These are phyloP conservation scores for Hemithea aestivaria DNA, from an alignment of 2,888 invertebrate species.

Conservation along the genomic window DNA sequence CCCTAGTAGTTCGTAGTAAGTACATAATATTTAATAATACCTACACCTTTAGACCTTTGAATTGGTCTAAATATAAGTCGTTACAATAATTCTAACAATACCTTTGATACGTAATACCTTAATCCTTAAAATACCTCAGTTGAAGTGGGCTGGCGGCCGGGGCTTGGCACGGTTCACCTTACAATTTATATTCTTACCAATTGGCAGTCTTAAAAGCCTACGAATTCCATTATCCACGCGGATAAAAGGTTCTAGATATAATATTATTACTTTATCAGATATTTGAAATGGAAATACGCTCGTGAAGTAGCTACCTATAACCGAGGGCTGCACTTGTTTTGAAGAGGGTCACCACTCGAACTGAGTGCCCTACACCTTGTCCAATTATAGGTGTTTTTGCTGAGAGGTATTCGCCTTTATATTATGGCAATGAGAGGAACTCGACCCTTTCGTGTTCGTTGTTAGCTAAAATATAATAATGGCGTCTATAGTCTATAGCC, in stretches of 20 bases:
- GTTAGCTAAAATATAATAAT: constrained; percentile 12
- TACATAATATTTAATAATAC: too few species aligned
- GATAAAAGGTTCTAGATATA: constrained; percentile 7
- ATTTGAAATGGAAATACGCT: constrained; percentile 48
- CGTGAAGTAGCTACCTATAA: constrained; percentile 35
- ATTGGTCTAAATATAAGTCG: too few species aligned
- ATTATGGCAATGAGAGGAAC: constrained; percentile 33
- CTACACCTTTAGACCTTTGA: too few species aligned
- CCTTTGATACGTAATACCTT: too few species aligned
- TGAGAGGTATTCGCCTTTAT: constrained; percentile 45
- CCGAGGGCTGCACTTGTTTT: constrained; percentile 47
- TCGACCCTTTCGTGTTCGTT: constrained; percentile 16
- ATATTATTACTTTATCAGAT: constrained; percentile 9
- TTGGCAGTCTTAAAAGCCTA: constrained; percentile 6
- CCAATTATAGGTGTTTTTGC: constrained; percentile 68
- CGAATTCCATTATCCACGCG: constrained; percentile 6
- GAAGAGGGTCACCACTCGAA: constrained; percentile 67
- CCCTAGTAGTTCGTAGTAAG: too few species aligned
- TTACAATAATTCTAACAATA: too few species aligned
- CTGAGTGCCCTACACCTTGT: constrained; percentile 57
- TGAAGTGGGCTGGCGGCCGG: too few species aligned
- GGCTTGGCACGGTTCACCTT: background rate
- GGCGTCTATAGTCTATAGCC: constrained; percentile 6
- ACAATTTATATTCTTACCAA: constrained; percentile 1
- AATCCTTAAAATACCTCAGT: too few species aligned